Conservation (phyloP, 2,888 invertebrate species). For the Zygogramma bicolorata region DNA sequence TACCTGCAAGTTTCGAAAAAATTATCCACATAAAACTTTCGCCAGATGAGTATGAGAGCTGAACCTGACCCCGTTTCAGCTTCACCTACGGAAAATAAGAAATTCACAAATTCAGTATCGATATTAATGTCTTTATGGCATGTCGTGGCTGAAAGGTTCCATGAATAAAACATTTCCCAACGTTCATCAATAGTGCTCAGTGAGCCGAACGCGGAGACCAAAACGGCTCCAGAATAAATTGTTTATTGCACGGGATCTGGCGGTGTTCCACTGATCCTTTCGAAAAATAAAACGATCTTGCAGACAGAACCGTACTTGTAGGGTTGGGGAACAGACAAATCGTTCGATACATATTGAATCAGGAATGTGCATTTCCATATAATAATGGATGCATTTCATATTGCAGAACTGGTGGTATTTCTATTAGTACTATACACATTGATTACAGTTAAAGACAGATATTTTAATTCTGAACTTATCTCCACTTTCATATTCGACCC, state of each 20-base stretch:
- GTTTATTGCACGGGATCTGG: not conserved
- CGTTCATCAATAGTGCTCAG: not conserved
- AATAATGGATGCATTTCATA: no score
- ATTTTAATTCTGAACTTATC: no score
- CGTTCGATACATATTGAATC: no score
- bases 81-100: not conserved
- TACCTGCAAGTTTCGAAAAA: no score
- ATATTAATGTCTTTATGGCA: slow-evolving; percentile 19
- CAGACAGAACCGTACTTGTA: not conserved
- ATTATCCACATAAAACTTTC: not conserved
- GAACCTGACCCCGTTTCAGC: not conserved
- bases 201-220: slow-evolving; percentile 5
- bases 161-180: slow-evolving; percentile 18
- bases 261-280: not conserved
- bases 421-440: no score
- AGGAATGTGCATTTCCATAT: no score
- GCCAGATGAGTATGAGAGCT: not conserved
- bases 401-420: no score
- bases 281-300: not conserved
- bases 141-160: not conserved
- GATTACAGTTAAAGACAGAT: no score
- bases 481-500: no score
- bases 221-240: slow-evolving; percentile 8
- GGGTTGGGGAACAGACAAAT: not conserved
- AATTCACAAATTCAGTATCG: not conserved